phyloP scores from a whole-genome alignment of 2,888 invertebrate species.

The Mactromeris polynyma region DNA sequence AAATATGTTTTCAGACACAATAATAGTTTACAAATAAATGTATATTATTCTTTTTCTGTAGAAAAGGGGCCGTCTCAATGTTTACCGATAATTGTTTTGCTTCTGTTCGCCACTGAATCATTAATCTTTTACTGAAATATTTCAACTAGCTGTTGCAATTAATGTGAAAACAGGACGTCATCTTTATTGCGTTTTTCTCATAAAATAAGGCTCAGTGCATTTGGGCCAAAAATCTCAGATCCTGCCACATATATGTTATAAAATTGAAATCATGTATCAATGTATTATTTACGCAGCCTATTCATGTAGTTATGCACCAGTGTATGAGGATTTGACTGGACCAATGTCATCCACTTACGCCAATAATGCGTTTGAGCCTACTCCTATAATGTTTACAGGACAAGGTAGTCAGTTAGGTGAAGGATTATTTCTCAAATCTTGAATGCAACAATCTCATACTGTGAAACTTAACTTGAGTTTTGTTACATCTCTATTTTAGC shows the following conservation, averaged over 20 bases:
- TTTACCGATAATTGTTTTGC: too few species aligned
- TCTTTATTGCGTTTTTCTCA: too few species aligned
- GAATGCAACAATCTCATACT: neutral
- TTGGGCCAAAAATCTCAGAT: too few species aligned
- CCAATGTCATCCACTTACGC: constrained; percentile 41
- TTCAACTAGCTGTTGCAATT: too few species aligned
- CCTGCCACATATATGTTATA: neutral
- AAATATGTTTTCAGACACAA: too few species aligned
- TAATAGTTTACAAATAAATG: too few species aligned
- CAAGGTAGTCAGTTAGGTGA: constrained; percentile 15
- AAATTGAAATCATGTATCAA: neutral
- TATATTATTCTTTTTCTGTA: too few species aligned
- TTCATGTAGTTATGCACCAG: constrained; percentile 38
- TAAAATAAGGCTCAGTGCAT: too few species aligned
- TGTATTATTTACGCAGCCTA: constrained; percentile 8
- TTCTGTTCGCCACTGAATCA: too few species aligned
- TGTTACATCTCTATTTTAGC: neutral
- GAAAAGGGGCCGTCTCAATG: too few species aligned
- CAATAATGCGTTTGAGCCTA: constrained; percentile 24
- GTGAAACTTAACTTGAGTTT: neutral
- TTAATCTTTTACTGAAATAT: too few species aligned
- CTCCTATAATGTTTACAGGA: constrained; percentile 41
- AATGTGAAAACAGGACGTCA: too few species aligned
- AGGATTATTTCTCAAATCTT: neutral
- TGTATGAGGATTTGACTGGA: constrained; percentile 56